Percentiles rank a stretch among this genome's conserved stretches.
phyloP scores from a whole-genome alignment of 2,113 vertebrate species.

The Opisthocomus hoazin region DNA sequence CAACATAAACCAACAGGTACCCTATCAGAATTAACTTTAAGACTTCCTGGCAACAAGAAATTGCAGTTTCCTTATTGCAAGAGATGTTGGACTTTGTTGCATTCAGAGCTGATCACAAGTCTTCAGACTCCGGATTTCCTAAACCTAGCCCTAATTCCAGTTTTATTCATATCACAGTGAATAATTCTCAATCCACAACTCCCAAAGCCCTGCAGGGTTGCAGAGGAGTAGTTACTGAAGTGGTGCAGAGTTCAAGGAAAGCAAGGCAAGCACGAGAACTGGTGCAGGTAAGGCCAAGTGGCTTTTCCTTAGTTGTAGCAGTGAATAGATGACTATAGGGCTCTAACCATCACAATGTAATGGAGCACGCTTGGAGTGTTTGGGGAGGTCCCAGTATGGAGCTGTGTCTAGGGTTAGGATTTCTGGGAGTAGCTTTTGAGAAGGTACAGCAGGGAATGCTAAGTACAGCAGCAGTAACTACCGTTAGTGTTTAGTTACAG shows the following conservation, averaged over 20 bases:
- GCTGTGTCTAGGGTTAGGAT: not conserved
- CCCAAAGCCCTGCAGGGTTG: not conserved
- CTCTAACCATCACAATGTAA: accelerated
- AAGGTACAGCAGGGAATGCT: not conserved
- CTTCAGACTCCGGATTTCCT: not conserved
- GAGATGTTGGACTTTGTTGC: not conserved
- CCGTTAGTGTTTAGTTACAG: not conserved
- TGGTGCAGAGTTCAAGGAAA: not conserved
- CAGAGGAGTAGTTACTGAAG: not conserved
- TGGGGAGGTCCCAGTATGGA: not conserved
- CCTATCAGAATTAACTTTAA: not conserved
- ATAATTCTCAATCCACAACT: not conserved
- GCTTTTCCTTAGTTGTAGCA: not conserved
- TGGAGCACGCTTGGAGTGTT: not conserved
- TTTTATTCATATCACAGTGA: not conserved
- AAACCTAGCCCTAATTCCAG: not conserved
- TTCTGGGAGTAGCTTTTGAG: not conserved
- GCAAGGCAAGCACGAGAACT: not conserved
- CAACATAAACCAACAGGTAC: not conserved
- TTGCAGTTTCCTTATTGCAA: not conserved
- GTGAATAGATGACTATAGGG: not conserved
- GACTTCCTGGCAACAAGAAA: not conserved
- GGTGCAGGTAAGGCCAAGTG: not conserved
- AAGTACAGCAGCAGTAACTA: not conserved
- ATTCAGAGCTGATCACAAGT: not conserved